phyloP scores from a whole-genome alignment of 2,888 invertebrate species.

The Bugulina stolonifera region DNA sequence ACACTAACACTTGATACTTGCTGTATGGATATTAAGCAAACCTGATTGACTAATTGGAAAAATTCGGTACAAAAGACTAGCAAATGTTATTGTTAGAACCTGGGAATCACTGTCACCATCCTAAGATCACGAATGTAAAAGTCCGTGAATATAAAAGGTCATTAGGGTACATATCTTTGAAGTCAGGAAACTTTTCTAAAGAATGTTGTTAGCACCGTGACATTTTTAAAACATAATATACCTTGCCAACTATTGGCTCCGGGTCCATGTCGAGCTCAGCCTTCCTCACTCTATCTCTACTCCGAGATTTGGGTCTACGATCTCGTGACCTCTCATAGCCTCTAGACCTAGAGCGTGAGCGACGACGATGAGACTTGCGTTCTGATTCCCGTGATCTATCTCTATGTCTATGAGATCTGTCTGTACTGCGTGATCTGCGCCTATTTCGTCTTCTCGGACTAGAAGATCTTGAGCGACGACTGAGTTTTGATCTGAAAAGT shows the following conservation, averaged over 20 bases:
- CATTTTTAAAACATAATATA: conserved; percentile 9
- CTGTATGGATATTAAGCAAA: too few species aligned
- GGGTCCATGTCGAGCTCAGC: conserved; percentile 25
- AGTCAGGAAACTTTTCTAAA: too few species aligned
- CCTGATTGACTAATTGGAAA: too few species aligned
- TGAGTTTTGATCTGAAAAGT: conserved; percentile 15
- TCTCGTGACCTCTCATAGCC: conserved; percentile 31
- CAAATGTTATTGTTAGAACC: too few species aligned
- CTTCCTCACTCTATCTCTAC: conserved; percentile 16
- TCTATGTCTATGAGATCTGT: conserved; percentile 33
- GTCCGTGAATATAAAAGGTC: too few species aligned
- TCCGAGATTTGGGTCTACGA: conserved; percentile 27
- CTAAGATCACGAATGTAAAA: too few species aligned
- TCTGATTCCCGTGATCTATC: conserved; percentile 31
- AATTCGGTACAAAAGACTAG: too few species aligned
- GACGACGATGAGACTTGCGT: conserved; percentile 33
- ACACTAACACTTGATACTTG: too few species aligned
- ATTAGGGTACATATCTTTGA: too few species aligned
- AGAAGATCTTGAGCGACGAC: conserved; percentile 33
- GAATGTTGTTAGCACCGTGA: too few species aligned
- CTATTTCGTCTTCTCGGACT: conserved; percentile 27
- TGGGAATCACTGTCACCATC: too few species aligned
- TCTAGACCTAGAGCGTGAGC: conserved; percentile 29
- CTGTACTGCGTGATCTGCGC: conserved; percentile 31
- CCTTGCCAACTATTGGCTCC: conserved; percentile 27